phyloP scores from a whole-genome alignment of 2,113 vertebrate genomes.

The Choloepus hoffmanni region DNA sequence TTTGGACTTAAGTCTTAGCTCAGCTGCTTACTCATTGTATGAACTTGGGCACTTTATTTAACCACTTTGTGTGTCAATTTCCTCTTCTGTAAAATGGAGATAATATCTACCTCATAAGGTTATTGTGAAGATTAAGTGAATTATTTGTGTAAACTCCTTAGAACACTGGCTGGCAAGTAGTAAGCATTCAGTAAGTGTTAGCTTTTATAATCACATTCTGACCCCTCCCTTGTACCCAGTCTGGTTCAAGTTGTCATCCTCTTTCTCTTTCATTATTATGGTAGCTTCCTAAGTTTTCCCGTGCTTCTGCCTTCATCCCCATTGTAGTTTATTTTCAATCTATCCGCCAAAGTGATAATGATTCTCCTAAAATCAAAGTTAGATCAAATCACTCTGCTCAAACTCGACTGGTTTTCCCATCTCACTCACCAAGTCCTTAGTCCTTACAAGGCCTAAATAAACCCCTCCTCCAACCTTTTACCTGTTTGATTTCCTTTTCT shows the following conservation, averaged over 20 bases:
- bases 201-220: conserved; percentile 14
- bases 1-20: neutral
- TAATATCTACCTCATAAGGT: neutral
- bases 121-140: neutral
- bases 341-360: neutral
- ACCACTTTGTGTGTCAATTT: neutral
- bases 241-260: neutral
- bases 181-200: neutral
- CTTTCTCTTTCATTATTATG: neutral
- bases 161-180: neutral
- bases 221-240: neutral
- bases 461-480: neutral
- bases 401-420: neutral
- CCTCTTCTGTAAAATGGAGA: neutral
- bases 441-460: neutral
- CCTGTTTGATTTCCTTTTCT: neutral
- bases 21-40: neutral
- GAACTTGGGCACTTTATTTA: neutral
- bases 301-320: neutral
- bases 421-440: neutral
- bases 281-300: neutral
- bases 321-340: neutral
- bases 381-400: neutral
- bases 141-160: neutral
- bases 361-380: neutral